Conservation (phyloP, 1,140 invertebrate species). For the Coelopa frigida region DNA sequence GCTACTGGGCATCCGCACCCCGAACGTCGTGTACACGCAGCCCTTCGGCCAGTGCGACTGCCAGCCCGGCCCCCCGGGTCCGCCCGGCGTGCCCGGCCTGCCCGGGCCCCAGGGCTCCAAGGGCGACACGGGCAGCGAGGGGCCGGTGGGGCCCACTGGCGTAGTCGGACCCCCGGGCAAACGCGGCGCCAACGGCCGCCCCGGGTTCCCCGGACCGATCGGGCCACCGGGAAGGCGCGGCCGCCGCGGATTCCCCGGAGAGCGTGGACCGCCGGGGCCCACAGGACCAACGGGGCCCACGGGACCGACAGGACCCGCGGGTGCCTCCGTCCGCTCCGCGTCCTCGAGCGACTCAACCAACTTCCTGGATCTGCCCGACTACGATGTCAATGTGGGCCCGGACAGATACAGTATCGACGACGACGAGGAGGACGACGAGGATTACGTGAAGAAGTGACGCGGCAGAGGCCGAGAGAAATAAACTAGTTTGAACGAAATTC, state of each 20-base stretch:
- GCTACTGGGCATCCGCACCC: background rate
- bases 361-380: too few relatives aligned
- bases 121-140: conserved; percentile 10
- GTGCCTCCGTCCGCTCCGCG: too few relatives aligned
- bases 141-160: conserved; percentile 4
- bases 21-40: background rate
- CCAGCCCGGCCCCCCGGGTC: conserved; percentile 14
- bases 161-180: conserved; percentile 9
- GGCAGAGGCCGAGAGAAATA: too few relatives aligned
- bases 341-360: too few relatives aligned
- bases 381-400: too few relatives aligned
- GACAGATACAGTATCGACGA: too few relatives aligned
- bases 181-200: conserved; percentile 10
- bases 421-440: too few relatives aligned
- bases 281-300: conserved; percentile 10
- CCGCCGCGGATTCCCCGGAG: conserved; percentile 10
- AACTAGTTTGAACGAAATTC: too few relatives aligned
- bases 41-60: conserved; percentile 5
- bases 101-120: conserved; percentile 5
- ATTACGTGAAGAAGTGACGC: too few relatives aligned
- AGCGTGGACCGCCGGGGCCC: conserved; percentile 13
- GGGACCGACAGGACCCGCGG: conserved; percentile 12
- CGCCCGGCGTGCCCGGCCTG: conserved; percentile 6
- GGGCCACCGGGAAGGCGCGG: conserved; percentile 14
- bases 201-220: conserved; percentile 7